Evolutionary conservation across 2,888 invertebrate genomes (phyloP).

Genomic region (Drosophila anceps): DNA sequence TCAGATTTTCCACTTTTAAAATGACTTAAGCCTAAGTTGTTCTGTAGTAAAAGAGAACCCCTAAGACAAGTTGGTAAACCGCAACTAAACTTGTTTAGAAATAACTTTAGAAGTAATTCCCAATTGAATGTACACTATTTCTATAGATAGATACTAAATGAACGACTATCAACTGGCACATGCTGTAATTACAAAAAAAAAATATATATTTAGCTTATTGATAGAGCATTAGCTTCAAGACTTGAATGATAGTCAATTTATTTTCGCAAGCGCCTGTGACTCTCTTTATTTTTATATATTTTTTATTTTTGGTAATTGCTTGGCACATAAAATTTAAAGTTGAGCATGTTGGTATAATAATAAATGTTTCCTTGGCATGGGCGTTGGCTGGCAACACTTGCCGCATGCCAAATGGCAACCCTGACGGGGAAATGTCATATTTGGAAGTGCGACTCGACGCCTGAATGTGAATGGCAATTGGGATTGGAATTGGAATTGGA

Average conservation of each 20-base stretch:
- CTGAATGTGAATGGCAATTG: conserved; percentile 26
- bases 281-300: not conserved
- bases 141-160: too few relatives aligned
- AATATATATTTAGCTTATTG: not conserved
- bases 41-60: too few relatives aligned
- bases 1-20: too few relatives aligned
- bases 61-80: too few relatives aligned
- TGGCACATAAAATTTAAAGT: conserved; percentile 34
- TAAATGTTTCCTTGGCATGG: conserved; percentile 28
- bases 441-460: conserved; percentile 16
- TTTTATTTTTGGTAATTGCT: conserved; percentile 34
- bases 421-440: conserved; percentile 34
- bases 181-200: too few relatives aligned
- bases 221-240: not conserved
- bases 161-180: too few relatives aligned
- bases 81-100: too few relatives aligned
- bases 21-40: too few relatives aligned
- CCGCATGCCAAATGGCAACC: conserved; percentile 49
- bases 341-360: conserved; percentile 7
- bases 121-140: too few relatives aligned
- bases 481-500: not conserved
- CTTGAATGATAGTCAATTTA: not conserved
- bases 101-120: too few relatives aligned
- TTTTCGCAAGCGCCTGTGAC: conserved; percentile 1
- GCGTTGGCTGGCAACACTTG: conserved; percentile 23